Evolutionary conservation across 2,113 vertebrate species (phyloP), one percentile per base, ranked within the genome.

Genomic region (Phalacrocorax brasilianus): DNA sequence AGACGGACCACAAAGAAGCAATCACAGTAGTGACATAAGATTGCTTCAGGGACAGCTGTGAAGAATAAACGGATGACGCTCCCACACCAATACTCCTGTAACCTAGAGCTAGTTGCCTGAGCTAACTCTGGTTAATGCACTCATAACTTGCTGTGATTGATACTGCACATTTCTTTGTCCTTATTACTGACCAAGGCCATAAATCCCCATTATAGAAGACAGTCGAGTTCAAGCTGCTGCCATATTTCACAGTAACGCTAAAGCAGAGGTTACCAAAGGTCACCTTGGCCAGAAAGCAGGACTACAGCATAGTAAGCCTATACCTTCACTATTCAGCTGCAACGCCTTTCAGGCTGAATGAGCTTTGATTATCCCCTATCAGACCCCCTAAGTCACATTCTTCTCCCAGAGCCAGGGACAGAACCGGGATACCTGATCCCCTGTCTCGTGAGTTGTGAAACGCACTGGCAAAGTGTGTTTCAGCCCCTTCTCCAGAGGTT

Each of bases 161-260:
- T 96, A 93, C 14, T 84, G 67, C 68, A 80, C 79, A 80, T 94
- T 95, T 96, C 92, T 96, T 94, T 96, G 82, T 93, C 85, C 85
- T 84, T 92, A 78, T 92, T 95, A 95, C 83, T 92, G 85, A 88
- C 79, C 90, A 91, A 77, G 76, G 30, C 90, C 47, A 77, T 97
- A 93, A 96, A 97, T 94, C 72, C 92, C 82, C 88, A 50, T 91
- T 93, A 85, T 52, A 47, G 93, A 93, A 93, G 93, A 79, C 68
- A 88, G 78, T 40, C 3, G 50, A 80, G 92, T 94, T 96, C 93
- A 93, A 93, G 65, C 68, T 92, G 59, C 68, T 90, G 76, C 92
- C 85, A 63, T 96, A 96, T 92, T 94, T 96, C 88, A 96, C 83
- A 78, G 73, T 56, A 84, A 74, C 5, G 6, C 52, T 84, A 94